Conservation (phyloP, 2,888 invertebrate genomes). For the Vesta saturnalis region DNA sequence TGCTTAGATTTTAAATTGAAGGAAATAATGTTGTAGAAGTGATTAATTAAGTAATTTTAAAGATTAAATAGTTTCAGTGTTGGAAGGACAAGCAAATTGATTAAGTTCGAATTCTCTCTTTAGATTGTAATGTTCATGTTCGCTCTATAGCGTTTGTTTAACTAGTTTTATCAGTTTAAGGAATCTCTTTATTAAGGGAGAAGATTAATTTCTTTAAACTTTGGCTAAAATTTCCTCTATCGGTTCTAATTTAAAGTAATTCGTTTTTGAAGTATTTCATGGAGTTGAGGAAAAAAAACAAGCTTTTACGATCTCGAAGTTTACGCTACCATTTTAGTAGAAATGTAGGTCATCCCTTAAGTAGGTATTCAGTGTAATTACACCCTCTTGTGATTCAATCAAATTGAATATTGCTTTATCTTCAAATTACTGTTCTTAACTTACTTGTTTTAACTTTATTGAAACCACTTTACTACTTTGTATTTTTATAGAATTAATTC, state of each 20-base stretch:
- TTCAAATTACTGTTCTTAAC: background rate
- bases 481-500: too few species aligned
- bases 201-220: conserved; percentile 9
- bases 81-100: conserved; percentile 46
- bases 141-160: conserved; percentile 16
- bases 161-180: conserved; percentile 15
- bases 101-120: conserved; percentile 37
- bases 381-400: background rate
- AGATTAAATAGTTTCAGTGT: conserved; percentile 45
- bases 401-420: background rate
- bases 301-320: background rate
- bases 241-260: background rate
- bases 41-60: conserved; percentile 37
- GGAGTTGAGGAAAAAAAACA: background rate
- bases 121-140: conserved; percentile 20
- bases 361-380: background rate
- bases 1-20: conserved; percentile 7
- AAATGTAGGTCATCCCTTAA: background rate
- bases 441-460: background rate
- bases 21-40: conserved; percentile 16
- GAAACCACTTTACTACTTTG: background rate
- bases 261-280: conserved; percentile 1
- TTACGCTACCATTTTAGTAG: background rate
- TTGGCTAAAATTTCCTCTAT: background rate
- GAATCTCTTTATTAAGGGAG: conserved; percentile 1